Evolutionary conservation across 2,113 vertebrate genomes (phyloP), one percentile per base, ranked within the genome.

Genomic region (Malurus elegans): DNA sequence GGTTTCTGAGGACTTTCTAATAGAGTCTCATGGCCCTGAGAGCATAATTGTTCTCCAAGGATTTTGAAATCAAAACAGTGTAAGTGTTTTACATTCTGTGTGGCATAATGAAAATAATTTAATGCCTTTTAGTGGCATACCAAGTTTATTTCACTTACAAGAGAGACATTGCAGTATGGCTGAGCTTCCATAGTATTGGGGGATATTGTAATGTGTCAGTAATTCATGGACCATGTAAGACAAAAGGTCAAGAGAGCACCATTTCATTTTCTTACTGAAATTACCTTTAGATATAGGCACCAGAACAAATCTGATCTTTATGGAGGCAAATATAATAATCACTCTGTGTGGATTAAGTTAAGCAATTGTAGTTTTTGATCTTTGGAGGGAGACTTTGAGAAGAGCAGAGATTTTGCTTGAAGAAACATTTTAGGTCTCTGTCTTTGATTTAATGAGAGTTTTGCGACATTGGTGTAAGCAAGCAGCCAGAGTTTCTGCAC

Each of bases 61-160:
- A 92, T 95, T 97, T 97, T 94, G 88, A 96, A 97, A 97, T 97
- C 96, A 97, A 97, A 97, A 97, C 95, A 97, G 89, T 90, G 76
- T 93, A 97, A 97, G 96, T 96, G 92, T 97, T 97, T 97, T 88
- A 95, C 93, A 95, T 98, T 96, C 95, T 66, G 58, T 94, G 94
- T 91, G 95, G 95, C 97, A 96, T 97, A 97, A 96, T 97, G 92
- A 97, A 96, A 97, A 97, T 97, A 96, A 98, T 97, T 96, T 96
- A 95, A 94, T 95, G 96, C 93, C 88, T 97, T 97, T 97, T 96
- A 96, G 95, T 96, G 88, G 96, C 96, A 95, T 96, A 95, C 83
- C 88, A 88, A 95, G 92, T 91, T 75, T 97, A 95, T 97, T 97
- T 96, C 90, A 85, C 95, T 91, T 94, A 73, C 73, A 60, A 78